Conservation (phyloP, 2,888 invertebrate species). For the Pandemis corylana region DNA sequence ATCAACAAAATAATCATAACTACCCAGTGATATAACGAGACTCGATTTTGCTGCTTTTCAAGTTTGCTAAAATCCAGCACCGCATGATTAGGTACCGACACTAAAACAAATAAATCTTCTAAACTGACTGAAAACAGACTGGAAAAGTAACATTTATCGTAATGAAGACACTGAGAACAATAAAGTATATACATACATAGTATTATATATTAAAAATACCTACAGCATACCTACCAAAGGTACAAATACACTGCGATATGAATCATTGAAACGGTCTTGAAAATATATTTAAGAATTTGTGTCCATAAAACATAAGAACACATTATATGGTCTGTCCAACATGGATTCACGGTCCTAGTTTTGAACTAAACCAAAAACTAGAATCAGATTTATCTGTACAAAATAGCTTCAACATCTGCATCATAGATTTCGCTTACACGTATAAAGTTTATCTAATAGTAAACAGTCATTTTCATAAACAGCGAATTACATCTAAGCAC, state of each 20-base stretch:
- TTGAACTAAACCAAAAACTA: not conserved
- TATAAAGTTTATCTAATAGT: slow-evolving; percentile 7
- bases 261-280: not conserved
- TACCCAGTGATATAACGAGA: not conserved
- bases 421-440: slow-evolving; percentile 8
- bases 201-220: not conserved
- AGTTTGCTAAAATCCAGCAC: not conserved
- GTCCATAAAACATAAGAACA: not conserved
- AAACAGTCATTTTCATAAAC: slow-evolving; percentile 20
- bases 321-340: not conserved
- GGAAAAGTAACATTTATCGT: slow-evolving; percentile 10
- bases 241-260: not conserved
- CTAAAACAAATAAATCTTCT: slow-evolving; percentile 7
- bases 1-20: slow-evolving; percentile 38
- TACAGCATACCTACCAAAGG: not conserved
- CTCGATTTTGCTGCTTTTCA: not conserved
- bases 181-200: too few species aligned
- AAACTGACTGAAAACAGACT: slow-evolving; percentile 15
- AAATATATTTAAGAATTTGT: too few species aligned
- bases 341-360: not conserved
- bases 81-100: slow-evolving; percentile 8
- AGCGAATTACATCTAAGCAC: slow-evolving; percentile 21
- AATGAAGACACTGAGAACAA: not conserved
- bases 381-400: not conserved
- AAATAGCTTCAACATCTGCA: not conserved